Percentiles rank a stretch among this genome's conserved stretches.
phyloP scores from a whole-genome alignment of 2,113 vertebrate genomes.

The Hippocampus mohnikei region DNA sequence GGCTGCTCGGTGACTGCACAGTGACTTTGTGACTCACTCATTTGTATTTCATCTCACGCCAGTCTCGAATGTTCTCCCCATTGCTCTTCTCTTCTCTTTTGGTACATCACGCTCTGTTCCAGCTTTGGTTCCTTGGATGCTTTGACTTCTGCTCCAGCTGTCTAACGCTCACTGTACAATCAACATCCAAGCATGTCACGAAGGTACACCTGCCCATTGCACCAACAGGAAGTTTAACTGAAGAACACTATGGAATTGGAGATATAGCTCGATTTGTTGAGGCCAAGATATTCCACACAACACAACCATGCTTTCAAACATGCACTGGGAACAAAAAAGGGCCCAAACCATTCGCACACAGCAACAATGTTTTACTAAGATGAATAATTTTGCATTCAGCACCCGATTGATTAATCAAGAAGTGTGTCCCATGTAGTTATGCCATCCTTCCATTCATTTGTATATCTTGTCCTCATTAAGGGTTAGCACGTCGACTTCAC shows the following conservation, averaged over 20 bases:
- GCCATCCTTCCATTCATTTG: no score
- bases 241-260: neutral
- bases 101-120: neutral
- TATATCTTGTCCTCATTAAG: no score
- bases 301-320: no score
- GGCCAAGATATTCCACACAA: no score
- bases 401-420: no score
- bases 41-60: constrained; percentile 28
- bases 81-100: constrained; percentile 3
- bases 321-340: no score
- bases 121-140: neutral
- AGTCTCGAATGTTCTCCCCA: constrained; percentile 14
- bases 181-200: neutral
- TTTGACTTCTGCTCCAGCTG: neutral
- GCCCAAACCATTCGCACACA: no score
- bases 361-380: no score
- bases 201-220: neutral
- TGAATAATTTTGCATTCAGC: no score
- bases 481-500: no score
- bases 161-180: neutral
- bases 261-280: no score
- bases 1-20: constrained; percentile 4
- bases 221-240: neutral
- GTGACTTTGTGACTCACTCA: constrained; percentile 33
- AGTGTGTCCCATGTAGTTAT: no score